These are phyloP conservation scores for Aldabrachelys gigantea DNA, from an alignment of 2,113 vertebrate species.

Conservation along the genomic window DNA sequence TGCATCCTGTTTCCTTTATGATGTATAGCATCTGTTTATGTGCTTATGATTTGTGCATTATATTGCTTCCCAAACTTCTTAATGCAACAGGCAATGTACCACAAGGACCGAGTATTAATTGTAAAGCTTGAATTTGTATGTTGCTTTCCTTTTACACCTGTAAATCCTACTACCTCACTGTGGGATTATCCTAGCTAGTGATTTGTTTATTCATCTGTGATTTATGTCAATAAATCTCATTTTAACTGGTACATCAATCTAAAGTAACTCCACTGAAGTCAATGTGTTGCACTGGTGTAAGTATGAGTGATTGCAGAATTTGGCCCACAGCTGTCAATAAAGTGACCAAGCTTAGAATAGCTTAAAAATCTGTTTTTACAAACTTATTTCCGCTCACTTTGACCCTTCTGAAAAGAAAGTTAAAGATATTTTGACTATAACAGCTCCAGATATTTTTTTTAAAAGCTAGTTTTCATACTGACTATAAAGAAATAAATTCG, in stretches of 20 bases:
- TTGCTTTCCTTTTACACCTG: neutral
- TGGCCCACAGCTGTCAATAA: neutral
- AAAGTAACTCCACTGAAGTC: neutral
- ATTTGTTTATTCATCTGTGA: neutral
- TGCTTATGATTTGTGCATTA: slow-evolving; percentile 1
- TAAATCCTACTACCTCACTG: rapidly evolving
- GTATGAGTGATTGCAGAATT: neutral
- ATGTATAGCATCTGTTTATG: slow-evolving; percentile 18
- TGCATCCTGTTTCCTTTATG: neutral
- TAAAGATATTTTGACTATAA: rapidly evolving
- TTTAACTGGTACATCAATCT: neutral
- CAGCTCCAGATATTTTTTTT: neutral
- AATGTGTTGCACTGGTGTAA: neutral
- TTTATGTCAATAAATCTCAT: neutral
- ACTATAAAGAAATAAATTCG: neutral
- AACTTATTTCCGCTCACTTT: neutral
- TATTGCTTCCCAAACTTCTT: neutral
- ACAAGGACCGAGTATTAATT: neutral
- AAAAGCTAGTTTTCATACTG: neutral
- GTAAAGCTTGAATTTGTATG: neutral
- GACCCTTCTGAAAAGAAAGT: neutral
- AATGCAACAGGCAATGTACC: neutral
- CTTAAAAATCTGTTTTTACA: neutral
- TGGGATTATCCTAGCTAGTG: neutral
- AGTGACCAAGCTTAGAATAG: neutral